These are phyloP conservation scores for Egretta garzetta DNA, from an alignment of 2,113 vertebrate genomes.

Conservation along the genomic window DNA sequence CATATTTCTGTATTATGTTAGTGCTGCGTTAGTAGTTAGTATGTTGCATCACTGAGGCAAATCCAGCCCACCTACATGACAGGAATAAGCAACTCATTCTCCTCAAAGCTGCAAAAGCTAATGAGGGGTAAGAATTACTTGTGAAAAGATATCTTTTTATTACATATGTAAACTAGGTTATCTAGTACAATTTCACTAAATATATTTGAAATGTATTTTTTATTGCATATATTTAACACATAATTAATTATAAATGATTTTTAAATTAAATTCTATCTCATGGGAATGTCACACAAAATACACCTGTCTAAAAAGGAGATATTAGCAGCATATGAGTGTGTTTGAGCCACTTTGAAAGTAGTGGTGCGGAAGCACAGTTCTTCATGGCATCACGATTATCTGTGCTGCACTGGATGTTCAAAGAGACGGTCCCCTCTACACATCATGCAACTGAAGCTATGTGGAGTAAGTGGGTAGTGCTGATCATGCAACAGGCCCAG, in stretches of 20 bases:
- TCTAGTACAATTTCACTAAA: background rate
- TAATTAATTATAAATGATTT: background rate
- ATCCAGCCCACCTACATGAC: background rate
- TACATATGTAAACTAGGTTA: background rate
- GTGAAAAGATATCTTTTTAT: background rate
- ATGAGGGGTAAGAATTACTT: background rate
- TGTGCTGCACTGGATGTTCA: background rate
- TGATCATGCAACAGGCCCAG: background rate
- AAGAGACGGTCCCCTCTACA: background rate
- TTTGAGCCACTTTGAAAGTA: background rate
- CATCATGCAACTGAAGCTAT: rapidly evolving
- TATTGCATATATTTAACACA: background rate
- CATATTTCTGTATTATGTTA: background rate
- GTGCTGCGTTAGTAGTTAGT: background rate
- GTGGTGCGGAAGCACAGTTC: background rate
- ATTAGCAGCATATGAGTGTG: background rate
- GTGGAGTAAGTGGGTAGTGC: background rate
- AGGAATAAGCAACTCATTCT: background rate
- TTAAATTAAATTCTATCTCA: background rate
- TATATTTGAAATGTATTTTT: background rate
- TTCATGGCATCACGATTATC: background rate
- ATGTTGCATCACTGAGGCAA: background rate
- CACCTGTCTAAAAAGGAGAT: background rate
- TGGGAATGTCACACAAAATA: background rate
- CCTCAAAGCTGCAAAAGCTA: background rate